Base-by-base conservation (phyloP, 1,140 invertebrate genomes). In the Drosophila bifasciata region DNA sequence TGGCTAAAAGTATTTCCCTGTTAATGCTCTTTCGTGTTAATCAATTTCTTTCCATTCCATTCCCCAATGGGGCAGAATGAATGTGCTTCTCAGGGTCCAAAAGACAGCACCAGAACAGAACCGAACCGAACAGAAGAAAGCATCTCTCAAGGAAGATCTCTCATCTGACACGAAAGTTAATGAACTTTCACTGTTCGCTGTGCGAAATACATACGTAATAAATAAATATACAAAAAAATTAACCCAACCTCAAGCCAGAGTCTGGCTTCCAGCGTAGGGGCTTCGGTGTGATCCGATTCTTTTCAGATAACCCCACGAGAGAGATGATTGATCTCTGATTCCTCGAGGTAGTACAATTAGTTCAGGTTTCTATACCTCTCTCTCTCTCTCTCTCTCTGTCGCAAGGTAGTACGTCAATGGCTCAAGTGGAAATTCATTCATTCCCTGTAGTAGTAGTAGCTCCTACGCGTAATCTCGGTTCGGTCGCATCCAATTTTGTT, bases 1-100 rank as follows among this genome's bases (percentile, higher is more conserved):
- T 59, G 76, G 62, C 76, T 86, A 86, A 85, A 74, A 85, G 80
- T 85, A 63, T 81, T 85, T 85, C 66, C 80, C 80, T 85, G 81
- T 86, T 81, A 74, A 86, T 45, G 11, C 32, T 40, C 41, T 48
- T 21, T 28, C 43, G 50, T 85, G 81, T 86, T 86, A 77, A 86
- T 85, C 80, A 85, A 80, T 80, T 85, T 56, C 13, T 53, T 40
- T 16, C 28, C 21, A 15, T 43, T 36, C 40, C n/a, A n/a, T n/a
- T n/a, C n/a, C n/a, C 32, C 53, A 48, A 44, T 36, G 25, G 76
- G 32, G 23, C 16, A 44, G n/a, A 50, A 70, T 40, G 52, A 49
- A 70, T 68, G 45, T 48, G 23, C 43, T 59, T 59, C 39, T 43
- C 32, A 36, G 32, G 32, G 32, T 36, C 32, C 32, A 36, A 36